Evolutionary conservation across 2,888 invertebrate genomes (phyloP), one percentile per base, ranked within the genome.

Genomic region (Ischnura elegans): DNA sequence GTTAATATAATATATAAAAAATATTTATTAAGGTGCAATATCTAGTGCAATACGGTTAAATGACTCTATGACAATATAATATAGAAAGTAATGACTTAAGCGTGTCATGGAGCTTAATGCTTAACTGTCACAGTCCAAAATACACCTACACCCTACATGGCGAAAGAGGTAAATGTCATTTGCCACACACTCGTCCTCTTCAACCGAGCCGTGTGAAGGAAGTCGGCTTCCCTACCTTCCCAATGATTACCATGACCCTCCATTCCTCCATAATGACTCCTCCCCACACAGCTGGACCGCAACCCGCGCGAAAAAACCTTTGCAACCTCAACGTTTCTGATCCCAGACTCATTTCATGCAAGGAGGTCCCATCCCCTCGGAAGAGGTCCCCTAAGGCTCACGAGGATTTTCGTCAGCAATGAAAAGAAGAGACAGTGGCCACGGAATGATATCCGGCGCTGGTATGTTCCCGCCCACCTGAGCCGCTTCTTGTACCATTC

Each of bases 321-420:
- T 36, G 13, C 76, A 76, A 76, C 19, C 90, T 90, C 43, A 55
- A 51, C 90, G 42, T 61, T 43, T 42, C 13, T 42, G 90, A 61
- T 66, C 87, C 76, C 90, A 36, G 55, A 61, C 90, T 90, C 90
- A 90, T 90, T 90, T 90, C 45, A 55, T 43, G 36, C 61, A 45
- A 55, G 66, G 43, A 21, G 43, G n/a, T 43, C 36, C 42, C 43
- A 36, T 43, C 43, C 42, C 42, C n/a, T n/a, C 61, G 43, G 8
- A 36, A 55, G 61, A 61, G 51, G 51, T 51, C 51, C 51, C 51
- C 51, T n/a, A 25, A 61, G 61, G 25, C 61, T 25, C 21, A 6
- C 43, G 61, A 55, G 90, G 90, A 43, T 61, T 90, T 90, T 90
- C 61, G 86, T 45, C 43, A 46, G 86, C 13, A 86, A 61, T 61